phyloP scores from a whole-genome alignment of 1,140 invertebrate genomes.

The Philopotamus ludificatus region DNA sequence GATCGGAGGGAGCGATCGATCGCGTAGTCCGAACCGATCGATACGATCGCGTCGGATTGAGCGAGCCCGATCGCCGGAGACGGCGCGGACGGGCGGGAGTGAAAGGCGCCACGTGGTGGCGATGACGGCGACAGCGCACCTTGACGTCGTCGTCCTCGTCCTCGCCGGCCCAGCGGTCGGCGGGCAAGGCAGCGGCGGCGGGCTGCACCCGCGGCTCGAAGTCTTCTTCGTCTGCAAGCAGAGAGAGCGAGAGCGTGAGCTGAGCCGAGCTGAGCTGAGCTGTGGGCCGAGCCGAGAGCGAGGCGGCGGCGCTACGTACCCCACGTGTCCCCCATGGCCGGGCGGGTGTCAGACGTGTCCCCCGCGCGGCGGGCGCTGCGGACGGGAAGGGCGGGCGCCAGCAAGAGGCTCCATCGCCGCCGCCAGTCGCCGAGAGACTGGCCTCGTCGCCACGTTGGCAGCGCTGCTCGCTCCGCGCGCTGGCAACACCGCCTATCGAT shows the following conservation, averaged over 20 bases:
- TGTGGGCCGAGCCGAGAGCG: neutral
- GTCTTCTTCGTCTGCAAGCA: conserved; percentile 54
- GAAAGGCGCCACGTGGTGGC: neutral
- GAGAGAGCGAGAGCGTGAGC: neutral
- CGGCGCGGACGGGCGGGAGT: conserved; percentile 1
- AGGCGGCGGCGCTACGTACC: conserved; percentile 44
- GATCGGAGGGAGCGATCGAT: conserved; percentile 5
- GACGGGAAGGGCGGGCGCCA: conserved; percentile 41
- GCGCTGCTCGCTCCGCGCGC: too few species aligned
- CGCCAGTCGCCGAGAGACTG: conserved; percentile 55
- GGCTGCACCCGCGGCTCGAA: conserved; percentile 47
- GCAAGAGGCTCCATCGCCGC: conserved; percentile 58
- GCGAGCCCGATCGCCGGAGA: too few species aligned
- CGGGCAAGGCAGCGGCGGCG: conserved; percentile 48
- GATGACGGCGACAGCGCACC: conserved; percentile 61
- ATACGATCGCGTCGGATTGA: conserved; percentile 1
- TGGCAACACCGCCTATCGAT: too few species aligned
- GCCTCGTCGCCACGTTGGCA: conserved; percentile 35
- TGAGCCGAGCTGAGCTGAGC: too few species aligned
- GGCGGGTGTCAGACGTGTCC: conserved; percentile 6
- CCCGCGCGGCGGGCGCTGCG: conserved; percentile 20
- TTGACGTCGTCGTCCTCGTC: conserved; percentile 84
- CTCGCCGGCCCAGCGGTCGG: conserved; percentile 84
- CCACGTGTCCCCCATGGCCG: conserved; percentile 56
- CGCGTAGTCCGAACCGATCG: conserved; percentile 1